Conservation (phyloP, 1,140 invertebrate species). For the Atta texana region DNA sequence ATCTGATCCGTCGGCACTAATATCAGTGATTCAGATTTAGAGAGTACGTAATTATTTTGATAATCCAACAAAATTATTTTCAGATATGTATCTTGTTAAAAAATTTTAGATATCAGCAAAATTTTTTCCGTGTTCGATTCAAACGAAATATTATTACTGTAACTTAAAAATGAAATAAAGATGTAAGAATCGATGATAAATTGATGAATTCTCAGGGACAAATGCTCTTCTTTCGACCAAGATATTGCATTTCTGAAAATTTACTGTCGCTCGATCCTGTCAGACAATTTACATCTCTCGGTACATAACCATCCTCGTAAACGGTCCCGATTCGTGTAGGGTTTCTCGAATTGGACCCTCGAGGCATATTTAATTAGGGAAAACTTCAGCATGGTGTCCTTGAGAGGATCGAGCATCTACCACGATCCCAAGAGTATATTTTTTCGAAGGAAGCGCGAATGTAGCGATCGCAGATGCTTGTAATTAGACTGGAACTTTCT, state of each 20-base stretch:
- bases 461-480: background rate
- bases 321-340: conserved; percentile 41
- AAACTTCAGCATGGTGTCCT: conserved; percentile 49
- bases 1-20: no score
- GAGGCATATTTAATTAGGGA: conserved; percentile 74
- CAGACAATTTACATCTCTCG: conserved; percentile 43
- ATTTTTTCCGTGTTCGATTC: no score
- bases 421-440: conserved; percentile 23
- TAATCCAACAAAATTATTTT: no score
- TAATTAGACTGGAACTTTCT: conserved; percentile 10
- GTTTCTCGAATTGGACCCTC: conserved; percentile 64
- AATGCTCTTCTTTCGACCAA: conserved; percentile 67
- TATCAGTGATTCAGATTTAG: no score
- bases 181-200: conserved; percentile 11
- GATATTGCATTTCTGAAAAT: conserved; percentile 58
- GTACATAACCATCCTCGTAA: conserved; percentile 65
- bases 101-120: no score
- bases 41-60: no score
- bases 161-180: conserved; percentile 3
- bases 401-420: conserved; percentile 4
- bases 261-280: conserved; percentile 61
- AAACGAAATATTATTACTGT: background rate
- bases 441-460: conserved; percentile 15
- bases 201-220: conserved; percentile 43
- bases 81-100: no score